Evolutionary conservation across 2,888 invertebrate species (phyloP).

Genomic region (Morinoia aosen): DNA sequence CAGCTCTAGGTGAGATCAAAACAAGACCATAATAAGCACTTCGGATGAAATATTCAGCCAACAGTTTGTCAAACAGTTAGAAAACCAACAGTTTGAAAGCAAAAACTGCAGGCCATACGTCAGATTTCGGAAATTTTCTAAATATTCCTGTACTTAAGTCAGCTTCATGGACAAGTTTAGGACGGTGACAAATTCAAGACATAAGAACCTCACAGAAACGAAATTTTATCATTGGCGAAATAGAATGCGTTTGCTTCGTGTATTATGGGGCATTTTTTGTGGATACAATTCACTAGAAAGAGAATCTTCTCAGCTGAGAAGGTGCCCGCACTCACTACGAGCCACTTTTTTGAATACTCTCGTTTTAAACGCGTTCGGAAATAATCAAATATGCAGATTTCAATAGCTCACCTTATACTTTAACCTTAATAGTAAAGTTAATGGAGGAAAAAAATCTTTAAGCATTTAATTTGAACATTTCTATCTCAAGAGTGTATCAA

Average conservation of each 20-base stretch:
- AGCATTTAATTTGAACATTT: too few species aligned
- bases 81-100: not conserved
- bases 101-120: not conserved
- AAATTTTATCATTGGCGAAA: not conserved
- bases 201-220: not conserved
- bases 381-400: not conserved
- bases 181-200: not conserved
- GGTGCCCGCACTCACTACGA: not conserved
- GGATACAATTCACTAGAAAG: not conserved
- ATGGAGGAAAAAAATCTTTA: too few species aligned
- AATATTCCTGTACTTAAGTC: not conserved
- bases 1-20: not conserved
- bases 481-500: too few species aligned
- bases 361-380: not conserved
- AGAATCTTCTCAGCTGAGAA: not conserved
- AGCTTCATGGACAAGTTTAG: not conserved
- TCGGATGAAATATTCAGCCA: not conserved
- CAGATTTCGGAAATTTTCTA: not conserved
- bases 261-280: not conserved
- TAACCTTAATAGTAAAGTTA: not conserved
- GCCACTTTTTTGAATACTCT: not conserved
- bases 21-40: not conserved
- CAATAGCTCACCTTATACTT: not conserved
- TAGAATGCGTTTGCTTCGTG: not conserved
- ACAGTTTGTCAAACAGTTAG: too few species aligned